Evolutionary conservation across 1,140 invertebrate species (phyloP), one percentile per base, ranked within the genome.

Genomic region (Drosophila ogumai): DNA sequence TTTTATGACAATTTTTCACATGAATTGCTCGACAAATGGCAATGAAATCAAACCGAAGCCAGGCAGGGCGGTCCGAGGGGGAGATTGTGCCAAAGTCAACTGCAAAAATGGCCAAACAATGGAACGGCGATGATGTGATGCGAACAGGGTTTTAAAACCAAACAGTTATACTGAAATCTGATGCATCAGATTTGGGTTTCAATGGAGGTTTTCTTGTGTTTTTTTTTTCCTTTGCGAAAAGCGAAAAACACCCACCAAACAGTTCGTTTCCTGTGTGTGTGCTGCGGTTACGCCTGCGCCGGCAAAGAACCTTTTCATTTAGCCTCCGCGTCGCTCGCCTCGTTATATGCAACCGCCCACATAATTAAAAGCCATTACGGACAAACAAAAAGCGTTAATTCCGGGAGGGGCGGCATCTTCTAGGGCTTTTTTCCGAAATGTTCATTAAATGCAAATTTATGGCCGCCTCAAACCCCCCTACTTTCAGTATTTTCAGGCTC

Each of bases 1-100:
- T 90, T 90, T 90, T 90, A 90, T 90, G 86, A 81, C 81, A 85
- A 90, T 90, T 90, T 90, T 90, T 90, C 85, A 90, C 85, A 90
- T 90, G 85, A 90, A 69, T 90, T 90, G 78, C 41, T 44, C 31
- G 59, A 50, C 49, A 55, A 79, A 71, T 46, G 43, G 44, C 46
- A 55, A 55, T 66, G 74, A 76, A 67, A 76, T 67, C 74, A 40
- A 79, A 79, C 31, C 12, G 43, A 71, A 3, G n/a, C 40, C 15
- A 58, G 19, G 22, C 40, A 43, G 22, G 32, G 57, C 15, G 34
- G 44, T 10, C 9, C 15, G 22, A 10, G 28, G 28, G 52, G 12
- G 12, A 68, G 66, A 47, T 25, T 44, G 19, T 38, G 40, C 34
- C 17, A 22, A 25, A 34, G 56, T 67, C 61, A 69, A 69, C 66